Evolutionary conservation across 2,888 invertebrate genomes (phyloP), one percentile per base, ranked within the genome.

Genomic region (Ennomos erosarius): DNA sequence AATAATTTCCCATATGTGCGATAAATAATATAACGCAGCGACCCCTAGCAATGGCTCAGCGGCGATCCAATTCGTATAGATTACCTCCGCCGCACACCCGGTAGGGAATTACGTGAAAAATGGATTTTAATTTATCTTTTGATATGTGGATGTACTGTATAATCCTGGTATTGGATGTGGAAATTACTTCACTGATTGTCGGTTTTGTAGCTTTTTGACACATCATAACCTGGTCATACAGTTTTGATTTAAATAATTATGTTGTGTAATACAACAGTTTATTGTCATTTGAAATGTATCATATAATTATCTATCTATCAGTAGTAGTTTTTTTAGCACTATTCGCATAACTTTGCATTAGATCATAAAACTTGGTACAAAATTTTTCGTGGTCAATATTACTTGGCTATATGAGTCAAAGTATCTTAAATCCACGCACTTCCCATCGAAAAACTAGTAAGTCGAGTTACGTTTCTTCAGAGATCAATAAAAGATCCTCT

Each of bases 71-170:
- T 83, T 82, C 78, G 79, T 79, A 77, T 79, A 81, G 82, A 84
- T 84, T 84, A 81, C 75, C 53, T 59, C 47, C 64, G 62, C 53
- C 62, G 64, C 62, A 73, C 74, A 62, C 54, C 71, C 74, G 69
- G 69, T 68, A 70, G 76, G 75, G 78, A 81, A 80, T 82, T 74
- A 76, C 72, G 75, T 81, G 82, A 82, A 83, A 83, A 85, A 84
- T 84, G 75, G 75, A 76, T 81, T 79, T 84, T 79, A 82, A 82
- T 84, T 82, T 81, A 77, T 82, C 76, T 63, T 65, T 60, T 64
- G 65, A 65, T 64, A 60, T 64, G 64, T 62, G 58, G 49, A 56
- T 42, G 48, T 47, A 45, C 47, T 47, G 12, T 12, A 49, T 60
- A 55, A 52, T 51, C 52, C 52, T 40, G 35, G 34, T 48, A 58